Conservation (phyloP, 2,888 invertebrate species). For the Nemurella pictetii region DNA sequence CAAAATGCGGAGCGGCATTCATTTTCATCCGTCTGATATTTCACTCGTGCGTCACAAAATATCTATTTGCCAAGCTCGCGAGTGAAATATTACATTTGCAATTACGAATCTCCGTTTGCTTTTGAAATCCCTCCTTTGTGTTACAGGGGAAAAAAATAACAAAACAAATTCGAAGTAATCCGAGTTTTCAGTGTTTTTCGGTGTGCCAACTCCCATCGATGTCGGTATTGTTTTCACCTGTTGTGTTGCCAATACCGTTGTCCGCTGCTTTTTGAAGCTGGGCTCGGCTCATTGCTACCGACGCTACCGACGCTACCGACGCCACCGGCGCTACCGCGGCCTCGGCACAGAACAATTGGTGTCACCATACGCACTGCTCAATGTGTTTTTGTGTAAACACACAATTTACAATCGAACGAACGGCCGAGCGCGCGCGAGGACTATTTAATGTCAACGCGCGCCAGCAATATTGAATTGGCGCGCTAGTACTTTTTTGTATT, state of each 20-base stretch:
- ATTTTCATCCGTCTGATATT: neutral
- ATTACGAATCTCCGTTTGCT: neutral
- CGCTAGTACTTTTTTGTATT: neutral
- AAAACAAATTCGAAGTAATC: neutral
- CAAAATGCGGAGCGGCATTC: no score
- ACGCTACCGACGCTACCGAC: neutral
- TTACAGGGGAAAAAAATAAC: no score
- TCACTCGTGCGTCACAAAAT: neutral
- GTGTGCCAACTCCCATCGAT: neutral
- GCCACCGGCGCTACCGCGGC: neutral
- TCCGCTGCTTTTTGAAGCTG: neutral
- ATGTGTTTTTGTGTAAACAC: neutral
- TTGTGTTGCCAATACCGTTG: neutral
- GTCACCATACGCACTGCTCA: neutral
- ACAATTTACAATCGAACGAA: neutral
- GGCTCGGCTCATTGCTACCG: neutral
- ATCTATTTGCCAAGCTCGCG: neutral
- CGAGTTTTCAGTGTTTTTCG: neutral
- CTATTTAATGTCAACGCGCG: neutral
- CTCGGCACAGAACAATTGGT: neutral
- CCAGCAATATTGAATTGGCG: neutral
- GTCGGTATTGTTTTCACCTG: neutral
- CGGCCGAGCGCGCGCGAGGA: neutral
- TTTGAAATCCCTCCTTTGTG: neutral
- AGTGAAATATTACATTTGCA: neutral